A percentile compares a stretch with the other conserved stretches of the same genome.
phyloP scores from a whole-genome alignment of 2,888 invertebrate genomes.

The Tetropium fuscum region DNA sequence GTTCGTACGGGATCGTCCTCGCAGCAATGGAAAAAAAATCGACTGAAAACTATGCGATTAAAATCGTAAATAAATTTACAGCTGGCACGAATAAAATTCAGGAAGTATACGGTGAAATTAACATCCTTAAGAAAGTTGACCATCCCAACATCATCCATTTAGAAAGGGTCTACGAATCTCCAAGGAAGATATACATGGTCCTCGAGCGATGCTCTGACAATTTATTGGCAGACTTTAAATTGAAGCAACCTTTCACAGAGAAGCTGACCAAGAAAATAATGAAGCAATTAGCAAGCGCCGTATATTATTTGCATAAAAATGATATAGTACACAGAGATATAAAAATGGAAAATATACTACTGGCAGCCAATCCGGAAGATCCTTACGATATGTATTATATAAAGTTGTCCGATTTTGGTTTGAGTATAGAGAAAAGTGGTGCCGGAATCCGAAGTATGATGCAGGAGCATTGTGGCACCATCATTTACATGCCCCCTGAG shows the following conservation, averaged over 20 bases:
- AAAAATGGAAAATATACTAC: slow-evolving; percentile 67
- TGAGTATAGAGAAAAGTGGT: slow-evolving; percentile 67
- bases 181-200: slow-evolving; percentile 69
- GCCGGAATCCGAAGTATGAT: slow-evolving; percentile 68
- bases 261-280: slow-evolving; percentile 59
- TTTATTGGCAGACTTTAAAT: slow-evolving; percentile 63
- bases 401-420: slow-evolving; percentile 72
- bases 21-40: slow-evolving; percentile 59
- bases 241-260: slow-evolving; percentile 60
- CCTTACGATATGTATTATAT: slow-evolving; percentile 66
- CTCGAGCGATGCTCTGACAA: slow-evolving; percentile 69
- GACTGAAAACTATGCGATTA: slow-evolving; percentile 63
- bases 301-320: slow-evolving; percentile 65
- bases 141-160: slow-evolving; percentile 70
- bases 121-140: slow-evolving; percentile 69
- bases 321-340: slow-evolving; percentile 68
- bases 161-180: slow-evolving; percentile 69
- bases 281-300: slow-evolving; percentile 60
- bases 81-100: slow-evolving; percentile 45
- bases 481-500: slow-evolving; percentile 72
- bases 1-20: slow-evolving; percentile 64
- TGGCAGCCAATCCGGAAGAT: slow-evolving; percentile 67
- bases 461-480: slow-evolving; percentile 70
- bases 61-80: slow-evolving; percentile 63
- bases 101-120: slow-evolving; percentile 67